Evolutionary conservation across 2,888 invertebrate species (phyloP).

Genomic region (Nasonia oneida): DNA sequence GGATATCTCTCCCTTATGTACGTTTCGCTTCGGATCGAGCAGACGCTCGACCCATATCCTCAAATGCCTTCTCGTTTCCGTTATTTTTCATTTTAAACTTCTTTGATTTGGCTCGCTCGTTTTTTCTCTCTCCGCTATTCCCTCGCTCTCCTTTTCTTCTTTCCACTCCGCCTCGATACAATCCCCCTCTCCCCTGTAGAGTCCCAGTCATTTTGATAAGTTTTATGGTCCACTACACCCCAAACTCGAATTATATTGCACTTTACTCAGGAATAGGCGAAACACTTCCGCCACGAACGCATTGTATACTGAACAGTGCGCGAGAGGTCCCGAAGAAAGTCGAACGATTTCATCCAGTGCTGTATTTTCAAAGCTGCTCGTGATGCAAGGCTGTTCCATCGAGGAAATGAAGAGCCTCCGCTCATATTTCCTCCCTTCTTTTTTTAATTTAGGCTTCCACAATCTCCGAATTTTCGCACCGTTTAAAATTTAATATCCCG

Average conservation of each 20-base stretch:
- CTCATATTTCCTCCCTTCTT: neutral
- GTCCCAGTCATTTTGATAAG: conserved; percentile 7
- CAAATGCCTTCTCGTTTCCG: conserved; percentile 45
- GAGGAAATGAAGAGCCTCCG: too few species aligned
- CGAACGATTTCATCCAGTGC: neutral
- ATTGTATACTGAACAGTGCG: neutral
- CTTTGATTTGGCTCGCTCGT: conserved; percentile 13
- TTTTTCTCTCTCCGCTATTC: neutral
- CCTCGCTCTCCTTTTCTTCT: neutral
- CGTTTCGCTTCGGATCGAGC: conserved; percentile 22
- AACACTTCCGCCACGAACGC: neutral
- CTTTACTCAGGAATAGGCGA: neutral
- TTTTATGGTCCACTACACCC: neutral
- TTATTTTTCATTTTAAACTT: conserved; percentile 51
- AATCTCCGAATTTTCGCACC: neutral
- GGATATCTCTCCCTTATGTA: conserved; percentile 43
- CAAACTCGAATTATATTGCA: conserved; percentile 11
- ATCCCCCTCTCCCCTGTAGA: neutral
- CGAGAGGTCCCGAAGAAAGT: neutral
- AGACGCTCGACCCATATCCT: conserved; percentile 52
- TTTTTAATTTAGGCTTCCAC: neutral
- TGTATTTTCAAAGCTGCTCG: neutral
- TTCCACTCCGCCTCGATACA: neutral
- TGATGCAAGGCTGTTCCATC: neutral
- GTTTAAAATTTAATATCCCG: conserved; percentile 10